Evolutionary conservation across 2,797 vertebrate species (phyloP).

Genomic region (Xyrichtys novacula): DNA sequence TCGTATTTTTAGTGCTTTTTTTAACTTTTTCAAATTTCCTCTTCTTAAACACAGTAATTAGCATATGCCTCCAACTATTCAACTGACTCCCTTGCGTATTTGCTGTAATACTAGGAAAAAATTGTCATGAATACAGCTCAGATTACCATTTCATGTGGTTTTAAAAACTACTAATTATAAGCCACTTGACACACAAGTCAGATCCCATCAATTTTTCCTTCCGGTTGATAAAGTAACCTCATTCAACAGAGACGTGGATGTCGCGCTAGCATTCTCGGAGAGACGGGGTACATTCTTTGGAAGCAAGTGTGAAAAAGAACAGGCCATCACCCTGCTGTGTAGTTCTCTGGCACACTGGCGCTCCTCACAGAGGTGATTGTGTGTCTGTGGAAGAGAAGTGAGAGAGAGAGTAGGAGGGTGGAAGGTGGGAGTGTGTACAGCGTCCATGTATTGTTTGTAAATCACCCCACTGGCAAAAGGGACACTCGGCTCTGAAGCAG

Average conservation of each 20-base stretch:
- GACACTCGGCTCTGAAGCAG: slow-evolving; percentile 77
- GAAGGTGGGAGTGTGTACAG: slow-evolving; percentile 79
- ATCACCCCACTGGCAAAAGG: slow-evolving; percentile 83
- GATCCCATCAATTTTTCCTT: slow-evolving; percentile 37
- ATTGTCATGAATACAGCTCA: slow-evolving; percentile 35
- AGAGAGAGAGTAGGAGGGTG: slow-evolving; percentile 78
- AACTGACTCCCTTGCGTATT: slow-evolving; percentile 18
- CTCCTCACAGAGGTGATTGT: slow-evolving; percentile 77
- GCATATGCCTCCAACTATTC: slow-evolving; percentile 27
- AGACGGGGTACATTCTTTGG: slow-evolving; percentile 70
- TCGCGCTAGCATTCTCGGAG: slow-evolving; percentile 50
- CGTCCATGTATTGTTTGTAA: slow-evolving; percentile 84
- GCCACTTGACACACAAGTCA: slow-evolving; percentile 43
- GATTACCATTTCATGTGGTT: slow-evolving; percentile 38
- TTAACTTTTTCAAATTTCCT: slow-evolving; percentile 20
- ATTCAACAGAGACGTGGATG: slow-evolving; percentile 51
- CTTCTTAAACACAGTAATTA: slow-evolving; percentile 45
- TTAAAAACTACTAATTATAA: slow-evolving; percentile 49
- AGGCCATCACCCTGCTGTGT: slow-evolving; percentile 73
- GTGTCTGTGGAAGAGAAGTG: slow-evolving; percentile 71
- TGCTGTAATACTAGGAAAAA: slow-evolving; percentile 26
- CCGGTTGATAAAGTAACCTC: slow-evolving; percentile 55
- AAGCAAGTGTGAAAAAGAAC: slow-evolving; percentile 71
- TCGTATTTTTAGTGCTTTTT: slow-evolving; percentile 3
- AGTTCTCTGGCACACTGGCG: slow-evolving; percentile 71